phyloP scores from a whole-genome alignment of 1,140 invertebrate genomes.

The Drosophila equinoxialis region DNA sequence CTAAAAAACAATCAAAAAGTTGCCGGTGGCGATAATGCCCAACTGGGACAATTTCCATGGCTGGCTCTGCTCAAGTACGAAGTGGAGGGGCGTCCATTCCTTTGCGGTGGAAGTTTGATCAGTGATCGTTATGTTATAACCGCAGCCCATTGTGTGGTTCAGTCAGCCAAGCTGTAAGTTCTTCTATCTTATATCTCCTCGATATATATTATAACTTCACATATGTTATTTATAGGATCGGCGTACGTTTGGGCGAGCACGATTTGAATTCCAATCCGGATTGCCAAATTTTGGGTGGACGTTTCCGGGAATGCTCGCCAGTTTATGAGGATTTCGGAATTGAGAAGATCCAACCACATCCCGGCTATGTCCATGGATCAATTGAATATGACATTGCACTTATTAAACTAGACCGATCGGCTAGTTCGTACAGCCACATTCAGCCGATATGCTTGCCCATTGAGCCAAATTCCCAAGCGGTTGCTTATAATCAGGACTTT shows the following conservation, averaged over 20 bases:
- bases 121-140: constrained; percentile 85
- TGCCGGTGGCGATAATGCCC: constrained; percentile 78
- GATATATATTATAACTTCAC: too few species aligned
- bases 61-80: constrained; percentile 84
- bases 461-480: constrained; percentile 20
- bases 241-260: constrained; percentile 87
- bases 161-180: constrained; percentile 65
- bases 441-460: constrained; percentile 74
- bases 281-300: constrained; percentile 80
- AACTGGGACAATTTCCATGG: constrained; percentile 84
- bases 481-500: constrained; percentile 55
- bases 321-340: constrained; percentile 84
- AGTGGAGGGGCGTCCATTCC: constrained; percentile 41
- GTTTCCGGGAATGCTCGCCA: constrained; percentile 81
- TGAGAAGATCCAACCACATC: constrained; percentile 85
- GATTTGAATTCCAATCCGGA: constrained; percentile 84
- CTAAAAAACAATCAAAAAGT: constrained; percentile 71
- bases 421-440: constrained; percentile 57
- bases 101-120: constrained; percentile 84
- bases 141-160: constrained; percentile 85
- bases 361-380: constrained; percentile 84
- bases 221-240: constrained; percentile 61
- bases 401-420: constrained; percentile 76
- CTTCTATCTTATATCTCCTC: too few species aligned
- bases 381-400: constrained; percentile 88